Base-by-base conservation (phyloP, 2,113 vertebrate genomes). In the Emydocephalus ijimae region DNA sequence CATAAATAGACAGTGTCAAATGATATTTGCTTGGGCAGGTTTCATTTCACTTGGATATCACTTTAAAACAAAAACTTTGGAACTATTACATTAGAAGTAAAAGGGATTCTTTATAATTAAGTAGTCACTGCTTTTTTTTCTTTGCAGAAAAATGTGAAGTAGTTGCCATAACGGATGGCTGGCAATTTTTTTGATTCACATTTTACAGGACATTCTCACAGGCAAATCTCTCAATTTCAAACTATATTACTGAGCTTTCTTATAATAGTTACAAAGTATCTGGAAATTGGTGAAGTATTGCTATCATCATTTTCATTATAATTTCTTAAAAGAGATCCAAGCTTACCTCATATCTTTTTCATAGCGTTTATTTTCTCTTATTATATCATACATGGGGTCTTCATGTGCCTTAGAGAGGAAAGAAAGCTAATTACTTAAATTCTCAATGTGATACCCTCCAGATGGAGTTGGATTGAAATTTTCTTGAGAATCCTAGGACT, bases 361-460 rank as follows among this genome's bases (percentile, higher is more conserved):
- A 86, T 98, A 98, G 74, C 98, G 98, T 94, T 99, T 98, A 95
- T 99, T 99, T 96, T 99, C 98, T 89, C 98, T 97, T 93, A 99
- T 98, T 92, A 99, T 97, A 94, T 99, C 98, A 3, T 99, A 99
- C 99, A 99, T 99, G 45, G 99, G 99, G 95, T 99, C 99, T 97
- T 99, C 99, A 23, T 99, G 99, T 91, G 99, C 99, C 99, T 99
- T 93, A 18, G 94, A 96, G 5, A 10, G 23, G 52, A 89, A 96
- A 96, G 89, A 2, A 81, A 95, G 89, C 34, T n/a, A 54, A 94
- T 1, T 45, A 57, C 2, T 48, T 52, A 24, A 50, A 81, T 81
- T 81, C 34, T 81, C 20, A 81, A 39, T 21, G 18, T 81, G 34
- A 81, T 81, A 34, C 18, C 74, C 74, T 81, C 34, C 34, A 81